phyloP scores from a whole-genome alignment of 2,888 invertebrate genomes.

The Agrochola lota region DNA sequence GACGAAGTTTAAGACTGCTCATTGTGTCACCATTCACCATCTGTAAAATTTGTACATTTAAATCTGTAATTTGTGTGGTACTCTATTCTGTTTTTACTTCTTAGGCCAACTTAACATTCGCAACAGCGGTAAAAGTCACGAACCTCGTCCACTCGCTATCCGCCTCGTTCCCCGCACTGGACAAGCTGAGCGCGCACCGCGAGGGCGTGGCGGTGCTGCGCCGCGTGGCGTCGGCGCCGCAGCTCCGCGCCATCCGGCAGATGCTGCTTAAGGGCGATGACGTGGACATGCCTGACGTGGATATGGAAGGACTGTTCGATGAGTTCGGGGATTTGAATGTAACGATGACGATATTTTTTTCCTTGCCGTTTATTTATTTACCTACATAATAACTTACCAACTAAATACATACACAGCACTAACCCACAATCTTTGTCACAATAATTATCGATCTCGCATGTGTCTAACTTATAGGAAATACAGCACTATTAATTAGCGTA shows the following conservation, averaged over 20 bases:
- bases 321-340: constrained; percentile 81
- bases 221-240: constrained; percentile 71
- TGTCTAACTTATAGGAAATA: background rate
- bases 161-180: constrained; percentile 78
- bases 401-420: too few relatives aligned
- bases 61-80: too few relatives aligned
- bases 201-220: constrained; percentile 77
- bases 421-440: background rate
- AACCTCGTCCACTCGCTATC: constrained; percentile 83
- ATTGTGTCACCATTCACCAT: too few relatives aligned
- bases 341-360: background rate
- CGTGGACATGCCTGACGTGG: constrained; percentile 67
- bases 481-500: background rate
- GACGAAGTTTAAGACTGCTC: too few relatives aligned
- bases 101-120: constrained; percentile 90
- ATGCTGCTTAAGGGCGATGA: constrained; percentile 68
- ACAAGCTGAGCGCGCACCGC: constrained; percentile 75
- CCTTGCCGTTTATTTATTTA: too few relatives aligned
- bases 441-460: background rate
- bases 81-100: background rate
- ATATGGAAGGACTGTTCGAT: constrained; percentile 77
- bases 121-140: constrained; percentile 85
- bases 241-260: constrained; percentile 72
- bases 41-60: too few relatives aligned
- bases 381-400: too few relatives aligned